A percentile compares a stretch with the other conserved stretches of the same genome.
phyloP scores from a whole-genome alignment of 2,888 invertebrate species.

The Tetheella fluctuosa region DNA sequence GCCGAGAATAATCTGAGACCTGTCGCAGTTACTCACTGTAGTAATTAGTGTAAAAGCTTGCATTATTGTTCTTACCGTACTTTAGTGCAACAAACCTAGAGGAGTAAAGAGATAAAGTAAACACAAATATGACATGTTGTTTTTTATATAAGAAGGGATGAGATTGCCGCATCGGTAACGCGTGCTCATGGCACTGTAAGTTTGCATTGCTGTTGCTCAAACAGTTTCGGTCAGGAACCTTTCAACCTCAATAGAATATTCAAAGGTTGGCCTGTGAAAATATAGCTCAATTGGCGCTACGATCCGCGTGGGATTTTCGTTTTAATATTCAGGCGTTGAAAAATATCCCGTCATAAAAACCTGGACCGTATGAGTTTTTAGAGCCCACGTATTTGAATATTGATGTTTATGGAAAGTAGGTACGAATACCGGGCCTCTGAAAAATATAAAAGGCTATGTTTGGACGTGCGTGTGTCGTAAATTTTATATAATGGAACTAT shows the following conservation, averaged over 20 bases:
- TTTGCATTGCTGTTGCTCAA: slow-evolving; percentile 51
- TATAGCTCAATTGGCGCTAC: slow-evolving; percentile 72
- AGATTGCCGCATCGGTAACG: slow-evolving; percentile 9
- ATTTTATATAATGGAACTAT: slow-evolving; percentile 47
- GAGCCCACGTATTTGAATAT: slow-evolving; percentile 74
- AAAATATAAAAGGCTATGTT: slow-evolving; percentile 45
- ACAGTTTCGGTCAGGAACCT: slow-evolving; percentile 58
- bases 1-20: slow-evolving; percentile 56
- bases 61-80: background rate
- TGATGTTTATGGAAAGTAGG: slow-evolving; percentile 73
- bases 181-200: slow-evolving; percentile 44
- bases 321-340: slow-evolving; percentile 80
- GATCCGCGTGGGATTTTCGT: slow-evolving; percentile 67
- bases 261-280: slow-evolving; percentile 72
- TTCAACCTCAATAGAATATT: slow-evolving; percentile 77
- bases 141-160: background rate
- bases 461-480: slow-evolving; percentile 40
- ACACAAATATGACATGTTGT: background rate
- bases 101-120: background rate
- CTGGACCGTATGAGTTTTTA: slow-evolving; percentile 75
- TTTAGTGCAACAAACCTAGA: background rate
- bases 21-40: slow-evolving; percentile 52
- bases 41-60: slow-evolving; percentile 11
- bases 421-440: slow-evolving; percentile 32
- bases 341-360: slow-evolving; percentile 77